Percentiles rank a stretch among this genome's conserved stretches.
phyloP scores from a whole-genome alignment of 2,888 invertebrate genomes.

The Ectropis crepuscularia region DNA sequence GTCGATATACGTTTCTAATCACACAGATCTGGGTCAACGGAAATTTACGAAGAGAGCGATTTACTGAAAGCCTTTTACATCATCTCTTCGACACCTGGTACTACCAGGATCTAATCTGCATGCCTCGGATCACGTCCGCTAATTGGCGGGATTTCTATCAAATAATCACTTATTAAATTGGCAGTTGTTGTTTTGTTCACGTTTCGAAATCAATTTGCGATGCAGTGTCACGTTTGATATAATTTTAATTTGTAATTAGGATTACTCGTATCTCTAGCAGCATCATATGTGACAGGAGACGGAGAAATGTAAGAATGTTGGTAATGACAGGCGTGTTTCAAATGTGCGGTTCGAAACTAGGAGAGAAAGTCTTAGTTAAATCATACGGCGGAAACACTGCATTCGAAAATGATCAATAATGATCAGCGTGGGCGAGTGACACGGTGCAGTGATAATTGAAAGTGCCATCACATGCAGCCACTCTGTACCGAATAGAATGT shows the following conservation, averaged over 20 bases:
- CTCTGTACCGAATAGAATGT: constrained; percentile 72
- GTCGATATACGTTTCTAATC: constrained; percentile 77
- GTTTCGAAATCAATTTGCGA: constrained; percentile 63
- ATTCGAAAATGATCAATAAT: constrained; percentile 69
- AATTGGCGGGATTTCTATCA: constrained; percentile 67
- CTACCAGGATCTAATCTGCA: constrained; percentile 79
- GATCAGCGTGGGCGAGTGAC: constrained; percentile 62
- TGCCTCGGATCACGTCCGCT: constrained; percentile 57
- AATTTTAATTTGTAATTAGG: constrained; percentile 71
- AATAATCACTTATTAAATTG: constrained; percentile 54
- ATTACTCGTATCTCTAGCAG: constrained; percentile 67
- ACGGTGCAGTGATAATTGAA: constrained; percentile 78
- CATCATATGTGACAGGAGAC: constrained; percentile 67
- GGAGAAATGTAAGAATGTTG: constrained; percentile 59
- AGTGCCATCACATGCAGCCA: constrained; percentile 75
- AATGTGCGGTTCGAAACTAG: constrained; percentile 58
- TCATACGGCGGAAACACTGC: constrained; percentile 65
- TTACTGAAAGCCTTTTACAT: constrained; percentile 82
- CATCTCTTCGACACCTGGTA: constrained; percentile 68
- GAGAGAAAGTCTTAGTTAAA: constrained; percentile 76
- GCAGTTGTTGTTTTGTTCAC: constrained; percentile 36
- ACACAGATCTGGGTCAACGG: constrained; percentile 80
- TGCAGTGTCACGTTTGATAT: constrained; percentile 66
- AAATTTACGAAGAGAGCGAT: constrained; percentile 75
- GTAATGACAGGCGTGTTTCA: constrained; percentile 74